Conservation (phyloP, 2,113 vertebrate genomes). For the Mystacornis crossleyi region DNA sequence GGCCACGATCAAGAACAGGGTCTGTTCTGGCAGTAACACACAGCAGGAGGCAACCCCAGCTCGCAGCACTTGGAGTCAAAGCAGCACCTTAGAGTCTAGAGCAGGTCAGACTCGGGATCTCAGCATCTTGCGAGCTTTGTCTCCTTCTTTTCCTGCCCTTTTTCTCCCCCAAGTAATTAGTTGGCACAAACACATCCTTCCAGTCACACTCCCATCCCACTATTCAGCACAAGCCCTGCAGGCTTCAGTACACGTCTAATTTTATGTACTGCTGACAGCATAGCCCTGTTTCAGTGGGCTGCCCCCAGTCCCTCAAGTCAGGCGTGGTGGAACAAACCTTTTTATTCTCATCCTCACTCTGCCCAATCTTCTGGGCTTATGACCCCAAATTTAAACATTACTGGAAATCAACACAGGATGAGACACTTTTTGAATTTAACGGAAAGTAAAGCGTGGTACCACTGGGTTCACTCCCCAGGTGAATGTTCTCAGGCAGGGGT, state of each 20-base stretch:
- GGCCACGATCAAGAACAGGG: not conserved
- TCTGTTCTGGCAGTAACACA: not conserved
- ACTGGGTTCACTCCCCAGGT: not conserved
- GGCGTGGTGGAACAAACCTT: not conserved
- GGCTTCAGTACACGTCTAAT: not conserved
- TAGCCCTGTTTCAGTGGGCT: not conserved
- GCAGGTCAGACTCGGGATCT: not conserved
- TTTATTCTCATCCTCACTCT: not conserved
- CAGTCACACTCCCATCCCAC: not conserved
- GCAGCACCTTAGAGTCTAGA: not conserved
- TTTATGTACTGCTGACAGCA: not conserved
- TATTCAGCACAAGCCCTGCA: not conserved
- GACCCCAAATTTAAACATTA: not conserved
- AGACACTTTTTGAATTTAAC: not conserved
- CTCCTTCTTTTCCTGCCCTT: not conserved
- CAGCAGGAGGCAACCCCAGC: not conserved
- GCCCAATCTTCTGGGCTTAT: not conserved
- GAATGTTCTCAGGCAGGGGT: not conserved
- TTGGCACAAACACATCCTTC: not conserved
- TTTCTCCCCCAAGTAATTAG: not conserved
- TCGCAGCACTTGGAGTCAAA: rapidly evolving
- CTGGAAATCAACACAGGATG: not conserved
- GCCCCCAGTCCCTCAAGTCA: not conserved
- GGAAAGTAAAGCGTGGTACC: not conserved
- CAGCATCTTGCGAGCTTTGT: not conserved